These are phyloP conservation scores for Phenganax subtilis DNA, from an alignment of 92 coral and sea anemone genomes.

Conservation along the genomic window DNA sequence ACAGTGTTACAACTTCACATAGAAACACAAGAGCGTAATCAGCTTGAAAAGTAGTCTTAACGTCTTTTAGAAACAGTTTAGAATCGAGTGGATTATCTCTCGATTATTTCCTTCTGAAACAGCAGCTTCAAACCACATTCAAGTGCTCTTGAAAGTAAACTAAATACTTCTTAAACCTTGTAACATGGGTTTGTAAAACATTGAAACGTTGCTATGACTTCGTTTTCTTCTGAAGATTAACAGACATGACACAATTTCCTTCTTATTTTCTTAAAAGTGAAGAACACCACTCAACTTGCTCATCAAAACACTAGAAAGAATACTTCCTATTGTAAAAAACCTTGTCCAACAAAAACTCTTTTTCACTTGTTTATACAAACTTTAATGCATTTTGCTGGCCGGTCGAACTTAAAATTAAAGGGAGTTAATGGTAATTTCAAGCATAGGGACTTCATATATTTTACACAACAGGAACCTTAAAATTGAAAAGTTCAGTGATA, in stretches of 20 bases:
- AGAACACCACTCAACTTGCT: not conserved
- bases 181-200: not conserved
- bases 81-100: not conserved
- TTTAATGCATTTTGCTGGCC: not conserved
- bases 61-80: not conserved
- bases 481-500: too few species aligned
- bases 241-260: not conserved
- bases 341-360: not conserved
- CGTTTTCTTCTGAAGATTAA: conserved; percentile 1
- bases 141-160: not conserved
- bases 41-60: not conserved
- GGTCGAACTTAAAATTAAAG: not conserved
- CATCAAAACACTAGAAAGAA: conserved; percentile 3
- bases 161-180: not conserved
- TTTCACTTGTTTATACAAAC: not conserved
- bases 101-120: not conserved
- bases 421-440: too few species aligned
- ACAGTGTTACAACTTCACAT: not conserved
- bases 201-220: conserved; percentile 4
- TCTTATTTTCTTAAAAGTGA: not conserved
- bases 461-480: too few species aligned
- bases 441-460: too few species aligned
- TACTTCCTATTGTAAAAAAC: not conserved
- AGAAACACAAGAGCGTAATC: not conserved
- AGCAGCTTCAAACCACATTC: not conserved